Evolutionary conservation across 2,888 invertebrate genomes (phyloP), one percentile per base, ranked within the genome.

Genomic region (Chelonus formosanus): DNA sequence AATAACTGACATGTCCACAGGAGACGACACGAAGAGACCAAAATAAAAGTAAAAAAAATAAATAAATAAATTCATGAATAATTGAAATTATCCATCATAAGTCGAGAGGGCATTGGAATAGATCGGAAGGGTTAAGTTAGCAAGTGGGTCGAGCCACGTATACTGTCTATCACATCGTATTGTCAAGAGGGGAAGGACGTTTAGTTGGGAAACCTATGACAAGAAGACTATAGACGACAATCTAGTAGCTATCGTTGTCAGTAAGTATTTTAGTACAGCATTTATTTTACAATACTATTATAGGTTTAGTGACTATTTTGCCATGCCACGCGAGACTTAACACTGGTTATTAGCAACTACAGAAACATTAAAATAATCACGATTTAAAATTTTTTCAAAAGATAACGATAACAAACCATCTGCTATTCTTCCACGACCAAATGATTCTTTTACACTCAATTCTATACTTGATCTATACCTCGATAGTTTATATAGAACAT

Each of bases 91-190:
- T 20, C 20, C 20, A 20, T 20, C 20, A 20, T 20, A 20, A 20
- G 20, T 20, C 20, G 20, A 20, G 20, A 20, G 20, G 20, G 43
- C 3, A 5, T 35, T 35, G 34, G 59, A 7, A 48, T 40, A 32
- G 57, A 68, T 59, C 45, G 70, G 68, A 67, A 67, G 68, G 67
- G 68, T 67, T 67, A 67, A 69, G 65, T 56, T 63, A 67, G 65
- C 72, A 80, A 78, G 77, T 80, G 76, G 79, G 78, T 77, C 80
- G 77, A 71, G 76, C 78, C 79, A 80, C 78, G 79, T 80, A 80
- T 74, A 74, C 66, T 50, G 44, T 60, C 55, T 66, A 57, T 63
- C 65, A 48, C 56, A 56, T 65, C 52, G 61, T 61, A 66, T 57
- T 56, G 61, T 57, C 43, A 2, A 44, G 52, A 52, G 10, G 7